Conservation (phyloP, 2,113 vertebrate species). For the Chlamydotis undulata region DNA sequence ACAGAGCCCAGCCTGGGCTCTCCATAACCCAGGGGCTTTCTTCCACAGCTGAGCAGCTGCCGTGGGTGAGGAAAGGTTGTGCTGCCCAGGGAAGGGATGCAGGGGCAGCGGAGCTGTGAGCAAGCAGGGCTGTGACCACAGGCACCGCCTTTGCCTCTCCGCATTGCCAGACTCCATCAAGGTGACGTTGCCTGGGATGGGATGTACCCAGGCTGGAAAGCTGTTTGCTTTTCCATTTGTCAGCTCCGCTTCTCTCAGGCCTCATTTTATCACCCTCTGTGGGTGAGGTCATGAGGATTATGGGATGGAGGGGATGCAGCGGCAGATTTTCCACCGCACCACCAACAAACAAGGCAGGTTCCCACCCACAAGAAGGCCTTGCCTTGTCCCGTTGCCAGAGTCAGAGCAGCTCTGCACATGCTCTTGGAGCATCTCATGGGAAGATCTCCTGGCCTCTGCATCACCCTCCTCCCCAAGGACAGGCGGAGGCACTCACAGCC, state of each 20-base stretch:
- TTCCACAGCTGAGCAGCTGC: neutral
- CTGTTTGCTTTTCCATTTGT: slow-evolving; percentile 44
- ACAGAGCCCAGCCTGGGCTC: neutral
- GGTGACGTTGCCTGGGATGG: neutral
- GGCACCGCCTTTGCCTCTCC: neutral
- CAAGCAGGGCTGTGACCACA: neutral
- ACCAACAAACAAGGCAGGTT: neutral
- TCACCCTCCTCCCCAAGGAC: neutral
- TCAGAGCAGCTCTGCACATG: neutral
- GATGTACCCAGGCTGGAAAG: neutral
- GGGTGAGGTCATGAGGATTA: neutral
- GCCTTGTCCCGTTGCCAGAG: neutral
- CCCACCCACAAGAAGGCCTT: neutral
- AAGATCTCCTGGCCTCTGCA: neutral
- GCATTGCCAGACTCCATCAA: neutral
- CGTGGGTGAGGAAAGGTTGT: neutral
- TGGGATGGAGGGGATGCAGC: neutral
- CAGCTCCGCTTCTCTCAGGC: neutral
- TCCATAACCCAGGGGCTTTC: neutral
- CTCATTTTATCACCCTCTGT: neutral
- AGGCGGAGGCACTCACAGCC: neutral
- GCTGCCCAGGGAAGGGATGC: neutral
- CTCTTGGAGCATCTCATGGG: neutral
- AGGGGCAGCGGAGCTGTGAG: neutral
- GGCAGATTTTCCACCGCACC: neutral